Conservation (phyloP, 1,140 invertebrate species). For the Hyphantria cunea region DNA sequence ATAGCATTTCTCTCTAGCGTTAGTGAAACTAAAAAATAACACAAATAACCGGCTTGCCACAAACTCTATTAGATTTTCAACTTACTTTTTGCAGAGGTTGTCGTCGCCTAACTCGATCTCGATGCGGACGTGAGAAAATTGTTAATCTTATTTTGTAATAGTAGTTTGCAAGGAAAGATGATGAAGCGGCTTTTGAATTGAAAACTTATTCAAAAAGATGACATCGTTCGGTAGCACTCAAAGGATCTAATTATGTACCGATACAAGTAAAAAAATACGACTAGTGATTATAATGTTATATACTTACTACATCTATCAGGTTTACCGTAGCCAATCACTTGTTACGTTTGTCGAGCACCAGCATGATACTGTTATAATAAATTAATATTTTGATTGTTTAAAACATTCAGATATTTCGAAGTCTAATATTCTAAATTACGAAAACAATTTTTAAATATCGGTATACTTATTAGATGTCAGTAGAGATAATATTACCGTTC, state of each 20-base stretch:
- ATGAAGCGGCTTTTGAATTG: conserved; percentile 47
- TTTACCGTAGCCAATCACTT: conserved; percentile 3
- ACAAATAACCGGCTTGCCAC: conserved; percentile 69
- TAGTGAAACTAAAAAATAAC: conserved; percentile 68
- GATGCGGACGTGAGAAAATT: conserved; percentile 74
- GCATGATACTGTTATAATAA: conserved; percentile 8
- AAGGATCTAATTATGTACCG: conserved; percentile 27
- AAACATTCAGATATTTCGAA: not conserved
- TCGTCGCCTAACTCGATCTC: conserved; percentile 68
- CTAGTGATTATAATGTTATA: too few relatives aligned
- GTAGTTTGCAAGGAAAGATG: conserved; percentile 47
- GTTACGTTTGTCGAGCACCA: conserved; percentile 2
- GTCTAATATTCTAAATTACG: not conserved
- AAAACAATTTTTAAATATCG: not conserved
- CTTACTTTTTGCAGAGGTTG: conserved; percentile 72
- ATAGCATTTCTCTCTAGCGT: conserved; percentile 61
- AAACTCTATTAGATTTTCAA: conserved; percentile 77
- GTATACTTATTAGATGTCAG: conserved; percentile 16
- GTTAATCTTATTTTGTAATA: conserved; percentile 67
- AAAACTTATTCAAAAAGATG: conserved; percentile 34
- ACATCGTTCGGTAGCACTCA: conserved; percentile 28
- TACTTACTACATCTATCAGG: not conserved
- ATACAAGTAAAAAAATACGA: conserved; percentile 2
- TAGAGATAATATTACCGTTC: conserved; percentile 37
- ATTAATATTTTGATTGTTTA: conserved; percentile 7